Percentiles rank a stretch among this genome's conserved stretches.
phyloP scores from a whole-genome alignment of 1,140 invertebrate species.

The Mycetomoellerius zeteki region DNA sequence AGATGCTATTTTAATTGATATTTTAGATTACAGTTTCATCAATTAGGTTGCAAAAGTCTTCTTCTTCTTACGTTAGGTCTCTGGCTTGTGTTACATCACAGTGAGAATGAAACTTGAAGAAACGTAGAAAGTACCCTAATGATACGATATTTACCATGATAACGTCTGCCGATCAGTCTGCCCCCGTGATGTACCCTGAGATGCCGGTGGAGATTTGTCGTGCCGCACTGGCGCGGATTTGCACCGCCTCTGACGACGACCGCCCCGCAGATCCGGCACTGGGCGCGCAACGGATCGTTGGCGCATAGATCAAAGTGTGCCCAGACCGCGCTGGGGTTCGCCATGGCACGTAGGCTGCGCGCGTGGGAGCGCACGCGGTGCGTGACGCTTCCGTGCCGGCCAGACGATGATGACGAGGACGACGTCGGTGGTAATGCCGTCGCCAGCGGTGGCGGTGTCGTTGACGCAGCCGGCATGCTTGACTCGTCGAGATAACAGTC shows the following conservation, averaged over 20 bases:
- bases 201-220: constrained; percentile 86
- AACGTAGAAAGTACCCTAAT: too few species aligned
- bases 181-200: constrained; percentile 86
- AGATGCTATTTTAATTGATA: too few species aligned
- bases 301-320: constrained; percentile 85
- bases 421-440: constrained; percentile 54
- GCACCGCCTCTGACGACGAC: constrained; percentile 85
- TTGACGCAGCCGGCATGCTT: constrained; percentile 59
- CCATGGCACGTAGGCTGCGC: constrained; percentile 84
- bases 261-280: constrained; percentile 85
- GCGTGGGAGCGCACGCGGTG: constrained; percentile 84
- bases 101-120: too few species aligned
- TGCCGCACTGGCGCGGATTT: constrained; percentile 85
- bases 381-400: constrained; percentile 51
- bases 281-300: constrained; percentile 84
- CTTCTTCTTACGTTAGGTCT: too few species aligned
- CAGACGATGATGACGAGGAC: constrained; percentile 32
- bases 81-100: too few species aligned
- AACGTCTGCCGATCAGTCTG: constrained; percentile 84
- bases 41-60: too few species aligned
- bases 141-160: constrained; percentile 81
- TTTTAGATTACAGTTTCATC: too few species aligned
- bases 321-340: constrained; percentile 86
- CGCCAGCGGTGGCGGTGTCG: constrained; percentile 45
- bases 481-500: constrained; percentile 79